These are phyloP conservation scores for Andrena bucephala DNA, from an alignment of 2,888 invertebrate genomes.

Conservation along the genomic window DNA sequence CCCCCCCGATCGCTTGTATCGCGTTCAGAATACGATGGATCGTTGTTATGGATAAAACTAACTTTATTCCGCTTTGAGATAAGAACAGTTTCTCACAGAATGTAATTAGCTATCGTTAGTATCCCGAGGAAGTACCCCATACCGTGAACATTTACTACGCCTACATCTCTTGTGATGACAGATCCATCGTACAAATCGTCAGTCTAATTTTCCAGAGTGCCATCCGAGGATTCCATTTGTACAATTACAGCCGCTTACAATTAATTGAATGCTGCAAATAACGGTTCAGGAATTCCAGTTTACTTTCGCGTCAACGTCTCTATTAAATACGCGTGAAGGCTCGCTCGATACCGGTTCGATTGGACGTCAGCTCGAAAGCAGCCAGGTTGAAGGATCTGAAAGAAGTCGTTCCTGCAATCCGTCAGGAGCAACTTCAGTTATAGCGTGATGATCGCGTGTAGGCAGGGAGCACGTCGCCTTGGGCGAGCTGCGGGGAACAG, in stretches of 20 bases:
- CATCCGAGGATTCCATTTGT: not conserved
- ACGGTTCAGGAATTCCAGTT: not conserved
- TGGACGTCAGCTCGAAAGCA: constrained; percentile 13
- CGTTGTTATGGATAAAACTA: not conserved
- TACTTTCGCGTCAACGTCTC: not conserved
- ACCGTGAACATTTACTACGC: no score
- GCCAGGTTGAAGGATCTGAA: not conserved
- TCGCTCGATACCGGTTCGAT: constrained; percentile 36
- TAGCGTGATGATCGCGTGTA: constrained; percentile 40
- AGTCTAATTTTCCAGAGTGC: not conserved
- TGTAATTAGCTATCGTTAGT: no score
- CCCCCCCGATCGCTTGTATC: not conserved
- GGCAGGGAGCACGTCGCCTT: constrained; percentile 39
- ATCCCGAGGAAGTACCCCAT: no score
- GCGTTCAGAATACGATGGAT: not conserved
- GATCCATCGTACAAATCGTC: not conserved
- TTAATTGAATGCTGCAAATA: not conserved
- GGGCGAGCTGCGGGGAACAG: constrained; percentile 51
- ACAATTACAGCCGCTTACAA: not conserved
- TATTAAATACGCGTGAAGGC: constrained; percentile 12
- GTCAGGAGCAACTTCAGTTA: constrained; percentile 27
- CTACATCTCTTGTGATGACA: no score
- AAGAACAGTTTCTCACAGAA: no score
- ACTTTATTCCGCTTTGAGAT: no score
- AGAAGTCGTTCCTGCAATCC: constrained; percentile 16